These are phyloP conservation scores for Drosophila merina DNA, from an alignment of 2,888 invertebrate genomes.

Conservation along the genomic window DNA sequence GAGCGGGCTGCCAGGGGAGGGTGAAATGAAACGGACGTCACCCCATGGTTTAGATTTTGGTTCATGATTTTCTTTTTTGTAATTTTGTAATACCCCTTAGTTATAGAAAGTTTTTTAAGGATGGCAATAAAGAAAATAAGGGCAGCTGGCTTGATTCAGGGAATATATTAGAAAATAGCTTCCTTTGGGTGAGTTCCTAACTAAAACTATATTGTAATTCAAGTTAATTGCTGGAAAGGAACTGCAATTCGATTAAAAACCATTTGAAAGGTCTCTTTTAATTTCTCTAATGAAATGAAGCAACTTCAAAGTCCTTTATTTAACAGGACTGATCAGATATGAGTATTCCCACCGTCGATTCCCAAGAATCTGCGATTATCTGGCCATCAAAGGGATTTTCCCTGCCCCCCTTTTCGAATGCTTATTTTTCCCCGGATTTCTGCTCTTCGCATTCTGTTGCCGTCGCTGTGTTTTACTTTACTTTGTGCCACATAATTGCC, in stretches of 20 bases:
- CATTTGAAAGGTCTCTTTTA: not conserved
- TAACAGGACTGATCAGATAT: slow-evolving; percentile 9
- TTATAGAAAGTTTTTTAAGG: slow-evolving; percentile 4
- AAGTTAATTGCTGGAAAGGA: no score
- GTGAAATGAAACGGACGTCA: slow-evolving; percentile 23
- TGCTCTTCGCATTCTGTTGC: slow-evolving; percentile 17
- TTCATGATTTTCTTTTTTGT: slow-evolving; percentile 18
- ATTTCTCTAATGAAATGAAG: not conserved
- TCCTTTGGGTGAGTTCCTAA: no score
- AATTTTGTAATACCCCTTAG: slow-evolving; percentile 28
- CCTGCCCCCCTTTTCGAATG: not conserved
- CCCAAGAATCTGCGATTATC: slow-evolving; percentile 4
- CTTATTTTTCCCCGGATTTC: slow-evolving; percentile 21
- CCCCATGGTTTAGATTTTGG: slow-evolving; percentile 56
- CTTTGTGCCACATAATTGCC: slow-evolving; percentile 77
- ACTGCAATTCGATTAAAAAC: no score
- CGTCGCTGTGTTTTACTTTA: slow-evolving; percentile 56
- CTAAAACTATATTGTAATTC: no score
- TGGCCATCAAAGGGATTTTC: slow-evolving; percentile 11
- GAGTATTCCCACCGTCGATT: not conserved
- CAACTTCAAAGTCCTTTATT: slow-evolving; percentile 25
- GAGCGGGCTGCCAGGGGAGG: not conserved
- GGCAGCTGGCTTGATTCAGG: not conserved
- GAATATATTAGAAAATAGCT: no score
- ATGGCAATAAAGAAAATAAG: not conserved